phyloP scores from a whole-genome alignment of 1,140 invertebrate genomes.

The Brachystomella parvula region DNA sequence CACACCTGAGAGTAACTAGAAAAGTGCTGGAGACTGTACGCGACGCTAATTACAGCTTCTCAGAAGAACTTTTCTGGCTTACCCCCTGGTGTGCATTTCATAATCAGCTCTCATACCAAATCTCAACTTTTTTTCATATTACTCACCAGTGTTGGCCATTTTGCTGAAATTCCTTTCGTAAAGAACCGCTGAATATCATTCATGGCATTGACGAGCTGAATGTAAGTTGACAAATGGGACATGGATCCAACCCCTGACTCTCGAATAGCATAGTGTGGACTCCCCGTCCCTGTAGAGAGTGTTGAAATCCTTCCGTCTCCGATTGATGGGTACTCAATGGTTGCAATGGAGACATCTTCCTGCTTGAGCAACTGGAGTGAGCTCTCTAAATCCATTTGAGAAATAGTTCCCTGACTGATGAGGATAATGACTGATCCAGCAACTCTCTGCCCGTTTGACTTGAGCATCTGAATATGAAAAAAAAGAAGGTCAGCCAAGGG shows the following conservation, averaged over 20 bases:
- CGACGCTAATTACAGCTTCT: too few species aligned
- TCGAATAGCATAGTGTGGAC: conserved; percentile 32
- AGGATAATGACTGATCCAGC: conserved; percentile 36
- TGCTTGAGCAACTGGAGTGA: conserved; percentile 29
- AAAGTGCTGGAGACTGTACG: too few species aligned
- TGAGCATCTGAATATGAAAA: conserved; percentile 32
- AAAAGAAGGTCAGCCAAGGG: not conserved
- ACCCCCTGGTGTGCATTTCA: too few species aligned
- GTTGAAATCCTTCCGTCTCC: conserved; percentile 33
- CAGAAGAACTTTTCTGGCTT: too few species aligned
- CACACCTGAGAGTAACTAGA: too few species aligned
- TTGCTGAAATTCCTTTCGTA: conserved; percentile 27
- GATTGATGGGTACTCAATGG: conserved; percentile 35
- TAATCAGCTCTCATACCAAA: too few species aligned
- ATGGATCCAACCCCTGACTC: conserved; percentile 33
- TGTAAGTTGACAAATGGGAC: conserved; percentile 37
- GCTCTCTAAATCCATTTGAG: conserved; percentile 27
- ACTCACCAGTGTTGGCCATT: conserved; percentile 33
- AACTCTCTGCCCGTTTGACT: conserved; percentile 30
- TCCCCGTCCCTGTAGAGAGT: conserved; percentile 29
- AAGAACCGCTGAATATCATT: conserved; percentile 35
- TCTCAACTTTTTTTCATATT: not conserved
- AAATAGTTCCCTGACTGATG: conserved; percentile 35
- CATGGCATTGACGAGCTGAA: conserved; percentile 36
- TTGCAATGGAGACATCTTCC: conserved; percentile 33